phyloP scores from a whole-genome alignment of 2,888 invertebrate genomes.

The Margaritifera margaritifera region DNA sequence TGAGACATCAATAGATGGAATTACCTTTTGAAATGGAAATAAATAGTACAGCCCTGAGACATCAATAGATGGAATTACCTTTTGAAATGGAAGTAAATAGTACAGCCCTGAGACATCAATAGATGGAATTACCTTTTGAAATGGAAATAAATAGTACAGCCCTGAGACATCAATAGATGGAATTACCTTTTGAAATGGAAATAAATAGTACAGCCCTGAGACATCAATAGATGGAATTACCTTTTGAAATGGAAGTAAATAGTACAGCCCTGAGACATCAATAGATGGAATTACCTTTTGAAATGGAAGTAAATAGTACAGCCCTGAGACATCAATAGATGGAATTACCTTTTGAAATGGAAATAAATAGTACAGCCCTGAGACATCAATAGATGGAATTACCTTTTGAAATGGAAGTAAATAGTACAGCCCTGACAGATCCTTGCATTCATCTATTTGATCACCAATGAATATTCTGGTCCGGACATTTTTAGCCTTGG shows the following conservation, averaged over 20 bases:
- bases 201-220: slow-evolving; percentile 92
- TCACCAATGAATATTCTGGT: slow-evolving; percentile 93
- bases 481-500: slow-evolving; percentile 97
- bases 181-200: slow-evolving; percentile 88
- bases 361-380: slow-evolving; percentile 93
- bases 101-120: slow-evolving; percentile 92
- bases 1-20: slow-evolving; percentile 81
- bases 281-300: slow-evolving; percentile 79
- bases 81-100: slow-evolving; percentile 94
- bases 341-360: slow-evolving; percentile 86
- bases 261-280: slow-evolving; percentile 95
- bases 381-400: slow-evolving; percentile 68
- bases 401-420: slow-evolving; percentile 92
- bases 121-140: slow-evolving; percentile 81
- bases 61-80: slow-evolving; percentile 78
- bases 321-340: slow-evolving; percentile 86
- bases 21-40: slow-evolving; percentile 89
- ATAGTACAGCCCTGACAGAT: slow-evolving; percentile 95
- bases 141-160: slow-evolving; percentile 92
- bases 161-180: slow-evolving; percentile 85
- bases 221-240: slow-evolving; percentile 79
- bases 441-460: slow-evolving; percentile 96
- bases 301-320: slow-evolving; percentile 94
- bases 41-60: slow-evolving; percentile 95
- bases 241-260: slow-evolving; percentile 93